Evolutionary conservation across 2,888 invertebrate species (phyloP), one percentile per base, ranked within the genome.

Genomic region (Melipona bicolor): DNA sequence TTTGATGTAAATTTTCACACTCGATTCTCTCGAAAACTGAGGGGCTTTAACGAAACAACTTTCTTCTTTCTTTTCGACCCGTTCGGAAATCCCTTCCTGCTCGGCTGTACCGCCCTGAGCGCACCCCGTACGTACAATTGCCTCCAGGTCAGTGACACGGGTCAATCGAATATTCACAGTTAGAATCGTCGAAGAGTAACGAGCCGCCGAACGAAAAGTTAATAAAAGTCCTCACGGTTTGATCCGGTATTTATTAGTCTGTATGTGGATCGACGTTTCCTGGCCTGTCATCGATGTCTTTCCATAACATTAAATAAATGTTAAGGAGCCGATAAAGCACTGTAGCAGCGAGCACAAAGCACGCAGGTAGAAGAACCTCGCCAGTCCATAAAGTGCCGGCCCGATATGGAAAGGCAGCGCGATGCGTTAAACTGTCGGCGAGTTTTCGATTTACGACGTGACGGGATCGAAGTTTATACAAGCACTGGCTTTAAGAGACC

Each of bases 361-460:
- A 69, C 76, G 77, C 72, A 70, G 27, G 76, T 54, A 54, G 61
- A 77, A 79, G 79, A 68, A 82, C 81, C 74, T 43, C 43, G 74
- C 67, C 36, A 67, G 81, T 81, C 79, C 85, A 88, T 89, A 89
- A 89, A 90, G 80, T 79, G 88, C 77, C 27, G 75, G 70, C 81
- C 81, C 84, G 88, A 88, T 88, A 89, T 87, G 85, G 84, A 80
- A 83, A 81, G 83, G 83, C 82, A 64, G 79, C 72, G 62, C 90
- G 88, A 85, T 83, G 88, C 87, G 88, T 89, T 89, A 87, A 87
- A 90, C 88, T 90, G 87, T 90, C 86, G 67, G 77, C 88, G 85
- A 88, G 89, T 82, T 88, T 85, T 88, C 87, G 90, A 89, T 89
- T 88, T 89, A 89, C 88, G 87, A 86, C 77, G 87, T 87, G 90